phyloP scores from a whole-genome alignment of 1,140 invertebrate genomes.

The Sinonovacula constricta region DNA sequence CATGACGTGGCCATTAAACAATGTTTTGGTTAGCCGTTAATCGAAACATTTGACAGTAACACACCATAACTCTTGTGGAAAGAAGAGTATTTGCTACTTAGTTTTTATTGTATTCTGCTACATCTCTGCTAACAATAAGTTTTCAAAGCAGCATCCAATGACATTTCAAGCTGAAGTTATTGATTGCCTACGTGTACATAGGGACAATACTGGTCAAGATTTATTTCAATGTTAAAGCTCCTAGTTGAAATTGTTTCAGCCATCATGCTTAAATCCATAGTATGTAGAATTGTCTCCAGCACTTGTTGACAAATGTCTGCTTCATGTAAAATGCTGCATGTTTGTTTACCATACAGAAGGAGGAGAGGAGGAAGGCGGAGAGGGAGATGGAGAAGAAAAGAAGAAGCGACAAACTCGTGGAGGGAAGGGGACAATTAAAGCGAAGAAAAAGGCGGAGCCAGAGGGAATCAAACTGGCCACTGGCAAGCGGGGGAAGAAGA shows the following conservation, averaged over 20 bases:
- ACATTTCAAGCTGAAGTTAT: too few species aligned
- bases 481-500: slow-evolving; percentile 98
- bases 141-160: too few species aligned
- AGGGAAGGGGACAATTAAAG: slow-evolving; percentile 92
- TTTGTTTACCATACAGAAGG: slow-evolving; percentile 62
- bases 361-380: slow-evolving; percentile 81
- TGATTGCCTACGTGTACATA: too few species aligned
- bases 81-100: too few species aligned
- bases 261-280: background rate
- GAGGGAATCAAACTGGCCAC: slow-evolving; percentile 90
- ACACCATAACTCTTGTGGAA: too few species aligned
- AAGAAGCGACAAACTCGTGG: slow-evolving; percentile 91
- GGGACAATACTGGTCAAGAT: background rate
- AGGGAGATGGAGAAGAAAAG: slow-evolving; percentile 84
- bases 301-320: too few species aligned
- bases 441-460: slow-evolving; percentile 88
- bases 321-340: background rate
- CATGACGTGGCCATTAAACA: background rate
- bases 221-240: background rate
- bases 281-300: background rate
- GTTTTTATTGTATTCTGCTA: too few species aligned
- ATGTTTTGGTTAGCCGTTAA: background rate
- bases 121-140: too few species aligned
- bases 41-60: too few species aligned
- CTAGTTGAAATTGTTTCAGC: background rate